Conservation (phyloP, 2,113 vertebrate genomes). For the Sclerurus mexicanus region DNA sequence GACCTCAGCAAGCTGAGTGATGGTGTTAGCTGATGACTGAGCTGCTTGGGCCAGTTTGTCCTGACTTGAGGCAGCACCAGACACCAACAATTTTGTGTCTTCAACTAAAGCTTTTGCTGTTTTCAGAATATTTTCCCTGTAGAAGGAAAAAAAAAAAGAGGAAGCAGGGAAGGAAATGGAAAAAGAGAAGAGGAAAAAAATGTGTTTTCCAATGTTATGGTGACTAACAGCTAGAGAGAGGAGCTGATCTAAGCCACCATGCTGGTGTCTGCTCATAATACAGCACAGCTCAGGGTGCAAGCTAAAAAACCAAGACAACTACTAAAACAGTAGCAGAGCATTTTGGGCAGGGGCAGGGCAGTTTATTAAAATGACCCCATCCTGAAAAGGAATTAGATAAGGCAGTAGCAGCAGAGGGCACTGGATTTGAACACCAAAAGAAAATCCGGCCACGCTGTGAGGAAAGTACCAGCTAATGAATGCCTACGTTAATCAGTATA, state of each 20-base stretch:
- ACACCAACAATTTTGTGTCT: slow-evolving; percentile 95
- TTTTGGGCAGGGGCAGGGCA: background rate
- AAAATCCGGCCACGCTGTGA: background rate
- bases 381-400: background rate
- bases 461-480: background rate
- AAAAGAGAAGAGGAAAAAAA: background rate
- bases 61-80: slow-evolving; percentile 94
- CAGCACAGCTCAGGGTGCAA: background rate
- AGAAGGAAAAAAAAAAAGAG: background rate
- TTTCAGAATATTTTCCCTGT: slow-evolving; percentile 97
- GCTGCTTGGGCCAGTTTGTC: slow-evolving; percentile 95
- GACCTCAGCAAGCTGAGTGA: slow-evolving; percentile 95
- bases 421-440: background rate
- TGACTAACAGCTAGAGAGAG: background rate
- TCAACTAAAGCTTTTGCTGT: slow-evolving; percentile 97
- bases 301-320: background rate
- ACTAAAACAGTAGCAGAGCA: background rate
- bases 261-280: background rate
- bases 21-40: slow-evolving; percentile 94
- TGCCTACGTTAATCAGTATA: background rate
- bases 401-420: background rate
- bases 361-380: background rate
- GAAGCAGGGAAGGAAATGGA: background rate
- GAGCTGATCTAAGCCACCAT: background rate
- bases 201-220: background rate